phyloP scores from a whole-genome alignment of 2,888 invertebrate species.

The Stenodera caucasica region DNA sequence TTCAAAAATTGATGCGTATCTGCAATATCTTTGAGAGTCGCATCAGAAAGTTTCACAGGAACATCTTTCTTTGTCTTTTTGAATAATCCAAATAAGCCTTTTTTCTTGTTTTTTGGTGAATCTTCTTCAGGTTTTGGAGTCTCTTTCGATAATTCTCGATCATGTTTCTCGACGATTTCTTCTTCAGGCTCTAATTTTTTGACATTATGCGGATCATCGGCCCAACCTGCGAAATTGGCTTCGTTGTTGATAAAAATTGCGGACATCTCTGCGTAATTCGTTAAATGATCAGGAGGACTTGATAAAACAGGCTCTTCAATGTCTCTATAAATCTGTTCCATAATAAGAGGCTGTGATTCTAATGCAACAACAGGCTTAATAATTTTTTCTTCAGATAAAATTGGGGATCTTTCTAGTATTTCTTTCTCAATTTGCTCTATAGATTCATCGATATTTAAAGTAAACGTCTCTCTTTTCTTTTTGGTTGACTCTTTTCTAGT shows the following conservation, averaged over 20 bases:
- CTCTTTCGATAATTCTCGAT: conserved; percentile 48
- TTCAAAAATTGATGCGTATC: conserved; percentile 33
- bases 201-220: conserved; percentile 42
- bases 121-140: conserved; percentile 19
- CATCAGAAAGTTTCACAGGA: conserved; percentile 27
- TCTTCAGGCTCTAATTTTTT: conserved; percentile 47
- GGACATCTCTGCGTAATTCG: conserved; percentile 28
- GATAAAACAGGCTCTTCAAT: conserved; percentile 37
- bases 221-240: conserved; percentile 44
- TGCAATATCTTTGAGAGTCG: conserved; percentile 29
- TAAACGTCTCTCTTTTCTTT: conserved; percentile 45
- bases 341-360: conserved; percentile 35
- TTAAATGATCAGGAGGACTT: conserved; percentile 29
- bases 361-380: conserved; percentile 35
- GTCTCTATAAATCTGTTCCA: conserved; percentile 46
- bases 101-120: conserved; percentile 30
- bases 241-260: conserved; percentile 48
- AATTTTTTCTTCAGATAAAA: conserved; percentile 40
- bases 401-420: conserved; percentile 42
- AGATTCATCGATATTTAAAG: conserved; percentile 43
- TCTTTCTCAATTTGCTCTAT: conserved; percentile 43
- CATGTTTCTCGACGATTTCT: conserved; percentile 51
- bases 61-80: conserved; percentile 23
- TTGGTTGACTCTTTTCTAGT: conserved; percentile 43
- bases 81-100: conserved; percentile 25